A percentile compares a stretch with the other conserved stretches of the same genome.
phyloP scores from a whole-genome alignment of 2,888 invertebrate genomes.

The Mechanitis mazaeus region DNA sequence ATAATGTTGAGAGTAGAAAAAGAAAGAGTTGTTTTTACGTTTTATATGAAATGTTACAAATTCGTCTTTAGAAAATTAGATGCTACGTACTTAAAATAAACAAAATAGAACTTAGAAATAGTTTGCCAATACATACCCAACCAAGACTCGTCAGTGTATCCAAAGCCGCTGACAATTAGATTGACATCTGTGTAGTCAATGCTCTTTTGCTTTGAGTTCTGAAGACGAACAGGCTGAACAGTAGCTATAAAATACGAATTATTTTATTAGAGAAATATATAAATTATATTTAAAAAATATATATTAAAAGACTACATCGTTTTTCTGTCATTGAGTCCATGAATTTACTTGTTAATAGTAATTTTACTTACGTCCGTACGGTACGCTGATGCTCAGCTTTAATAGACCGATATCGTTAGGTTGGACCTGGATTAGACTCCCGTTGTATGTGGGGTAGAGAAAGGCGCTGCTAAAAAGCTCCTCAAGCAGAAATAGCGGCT shows the following conservation, averaged over 20 bases:
- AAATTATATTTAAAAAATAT: no score
- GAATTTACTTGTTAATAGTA: neutral
- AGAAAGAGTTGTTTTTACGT: no score
- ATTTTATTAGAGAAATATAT: neutral
- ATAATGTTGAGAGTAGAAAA: no score
- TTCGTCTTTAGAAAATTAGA: no score
- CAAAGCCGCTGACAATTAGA: conserved; percentile 56
- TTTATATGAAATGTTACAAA: no score
- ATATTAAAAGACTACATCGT: no score
- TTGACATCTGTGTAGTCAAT: conserved; percentile 41
- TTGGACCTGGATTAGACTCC: conserved; percentile 48
- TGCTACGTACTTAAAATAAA: neutral
- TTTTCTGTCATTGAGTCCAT: neutral
- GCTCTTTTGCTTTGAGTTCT: conserved; percentile 48
- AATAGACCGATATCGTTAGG: conserved; percentile 56
- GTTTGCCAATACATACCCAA: conserved; percentile 37
- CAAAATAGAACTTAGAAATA: neutral
- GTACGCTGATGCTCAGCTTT: conserved; percentile 40
- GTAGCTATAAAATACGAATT: conserved; percentile 33
- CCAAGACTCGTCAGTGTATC: conserved; percentile 48
- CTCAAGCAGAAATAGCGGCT: conserved; percentile 49
- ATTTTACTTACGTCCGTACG: conserved; percentile 46
- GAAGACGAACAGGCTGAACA: conserved; percentile 55
- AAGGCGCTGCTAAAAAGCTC: conserved; percentile 36
- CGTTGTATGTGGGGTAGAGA: conserved; percentile 54